Percentiles rank a stretch among this genome's conserved stretches.
phyloP scores from a whole-genome alignment of 2,113 vertebrate species.

The Corvus moneduloides region DNA sequence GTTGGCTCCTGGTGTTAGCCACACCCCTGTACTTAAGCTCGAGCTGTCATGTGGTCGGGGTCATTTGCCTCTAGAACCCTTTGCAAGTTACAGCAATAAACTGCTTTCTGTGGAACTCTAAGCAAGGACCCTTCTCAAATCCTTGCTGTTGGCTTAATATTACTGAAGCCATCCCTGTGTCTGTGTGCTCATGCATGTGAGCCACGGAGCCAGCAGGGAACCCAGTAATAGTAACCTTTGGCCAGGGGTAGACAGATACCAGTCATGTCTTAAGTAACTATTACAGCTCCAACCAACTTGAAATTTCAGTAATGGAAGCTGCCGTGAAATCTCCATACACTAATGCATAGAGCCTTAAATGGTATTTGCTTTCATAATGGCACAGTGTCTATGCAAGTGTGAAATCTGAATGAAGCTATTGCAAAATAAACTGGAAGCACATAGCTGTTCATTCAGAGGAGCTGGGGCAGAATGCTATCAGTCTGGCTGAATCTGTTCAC shows the following conservation, averaged over 20 bases:
- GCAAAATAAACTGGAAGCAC: neutral
- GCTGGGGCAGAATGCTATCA: slow-evolving; percentile 68
- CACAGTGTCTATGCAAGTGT: slow-evolving; percentile 11
- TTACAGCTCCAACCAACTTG: neutral
- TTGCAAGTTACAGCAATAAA: too few relatives aligned
- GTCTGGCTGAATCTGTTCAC: slow-evolving; percentile 61
- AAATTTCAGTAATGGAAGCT: neutral
- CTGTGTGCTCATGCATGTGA: too few relatives aligned
- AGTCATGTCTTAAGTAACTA: neutral
- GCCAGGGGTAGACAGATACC: neutral
- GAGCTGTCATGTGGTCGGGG: too few relatives aligned
- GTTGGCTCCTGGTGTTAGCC: too few relatives aligned
- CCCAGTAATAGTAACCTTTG: neutral
- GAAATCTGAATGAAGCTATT: slow-evolving; percentile 47
- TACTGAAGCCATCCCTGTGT: too few relatives aligned
- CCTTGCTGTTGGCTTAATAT: too few relatives aligned
- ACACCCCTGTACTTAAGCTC: too few relatives aligned
- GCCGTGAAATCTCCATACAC: neutral
- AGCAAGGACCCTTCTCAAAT: too few relatives aligned
- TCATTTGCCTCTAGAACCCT: too few relatives aligned
- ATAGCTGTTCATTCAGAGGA: slow-evolving; percentile 57
- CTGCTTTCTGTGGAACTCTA: too few relatives aligned
- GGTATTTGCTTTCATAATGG: slow-evolving; percentile 22
- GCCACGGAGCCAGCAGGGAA: too few relatives aligned
- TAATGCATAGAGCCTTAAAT: neutral